Evolutionary conservation across 2,113 vertebrate genomes (phyloP).

Genomic region (Anhinga anhinga): DNA sequence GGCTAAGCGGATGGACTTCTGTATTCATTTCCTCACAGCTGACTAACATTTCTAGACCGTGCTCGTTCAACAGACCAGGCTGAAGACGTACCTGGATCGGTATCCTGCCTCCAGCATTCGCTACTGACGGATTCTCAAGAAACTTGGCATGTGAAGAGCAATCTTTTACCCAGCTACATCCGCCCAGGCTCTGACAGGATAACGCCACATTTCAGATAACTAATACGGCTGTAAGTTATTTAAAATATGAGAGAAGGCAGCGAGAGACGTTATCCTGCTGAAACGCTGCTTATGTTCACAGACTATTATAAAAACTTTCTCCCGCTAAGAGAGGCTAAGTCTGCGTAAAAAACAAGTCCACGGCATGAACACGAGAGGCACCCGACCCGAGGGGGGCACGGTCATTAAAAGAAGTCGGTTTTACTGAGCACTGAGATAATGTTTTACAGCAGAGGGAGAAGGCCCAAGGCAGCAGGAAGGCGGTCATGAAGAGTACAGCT

Average conservation of each 20-base stretch:
- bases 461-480: not conserved
- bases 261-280: not conserved
- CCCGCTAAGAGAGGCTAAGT: not conserved
- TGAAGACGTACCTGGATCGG: not conserved
- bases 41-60: not conserved
- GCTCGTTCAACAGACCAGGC: not conserved
- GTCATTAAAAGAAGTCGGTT: not conserved
- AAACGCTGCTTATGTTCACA: not conserved
- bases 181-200: not conserved
- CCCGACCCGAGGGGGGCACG: not conserved
- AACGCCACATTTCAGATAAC: not conserved
- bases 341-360: not conserved
- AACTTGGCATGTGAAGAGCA: fast-evolving
- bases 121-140: not conserved
- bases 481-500: not conserved
- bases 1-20: not conserved
- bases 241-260: not conserved
- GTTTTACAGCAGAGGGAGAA: not conserved
- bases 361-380: not conserved
- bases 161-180: not conserved
- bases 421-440: not conserved
- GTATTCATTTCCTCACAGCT: not conserved
- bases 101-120: not conserved
- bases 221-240: not conserved
- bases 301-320: not conserved